phyloP scores from a whole-genome alignment of 2,888 invertebrate species.

The Tetanocera ferruginea region DNA sequence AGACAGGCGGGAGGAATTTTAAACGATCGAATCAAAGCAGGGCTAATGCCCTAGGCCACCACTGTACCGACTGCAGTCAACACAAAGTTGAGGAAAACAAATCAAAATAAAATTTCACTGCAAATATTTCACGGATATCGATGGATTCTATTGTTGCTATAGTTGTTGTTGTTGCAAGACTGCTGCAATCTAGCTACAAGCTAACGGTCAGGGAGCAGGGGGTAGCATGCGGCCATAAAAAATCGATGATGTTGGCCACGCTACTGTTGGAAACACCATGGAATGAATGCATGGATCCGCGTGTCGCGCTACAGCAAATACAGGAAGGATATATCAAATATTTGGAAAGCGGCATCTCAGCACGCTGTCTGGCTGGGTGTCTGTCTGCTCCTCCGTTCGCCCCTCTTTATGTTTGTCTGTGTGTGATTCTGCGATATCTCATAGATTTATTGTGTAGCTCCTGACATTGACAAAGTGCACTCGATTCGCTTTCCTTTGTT shows the following conservation, averaged over 20 bases:
- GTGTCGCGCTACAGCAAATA: not conserved
- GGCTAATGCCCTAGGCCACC: slow-evolving; percentile 13
- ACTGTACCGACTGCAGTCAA: not conserved
- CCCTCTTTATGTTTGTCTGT: slow-evolving; percentile 42
- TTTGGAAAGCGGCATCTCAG: slow-evolving; percentile 4
- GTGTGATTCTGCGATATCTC: slow-evolving; percentile 54
- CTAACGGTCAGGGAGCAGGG: too few relatives aligned
- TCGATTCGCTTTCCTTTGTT: slow-evolving; percentile 48
- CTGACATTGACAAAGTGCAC: slow-evolving; percentile 67
- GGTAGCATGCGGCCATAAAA: not conserved
- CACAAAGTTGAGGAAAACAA: slow-evolving; percentile 1
- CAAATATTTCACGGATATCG: slow-evolving; percentile 20
- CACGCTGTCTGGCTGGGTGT: not conserved
- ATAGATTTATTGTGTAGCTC: slow-evolving; percentile 66
- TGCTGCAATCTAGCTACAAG: not conserved
- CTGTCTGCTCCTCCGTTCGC: slow-evolving; percentile 40
- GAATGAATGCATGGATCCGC: not conserved
- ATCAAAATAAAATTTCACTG: slow-evolving; percentile 11
- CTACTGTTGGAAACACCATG: not conserved
- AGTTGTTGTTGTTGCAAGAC: not conserved
- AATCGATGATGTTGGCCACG: slow-evolving; percentile 9
- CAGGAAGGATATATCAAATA: slow-evolving; percentile 26
- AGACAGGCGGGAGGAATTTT: slow-evolving; percentile 1
- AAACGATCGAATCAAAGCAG: slow-evolving; percentile 1
- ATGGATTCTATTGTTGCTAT: slow-evolving; percentile 30